Base-by-base conservation (phyloP, 1,140 invertebrate genomes). In the Drosophila repletoides region DNA sequence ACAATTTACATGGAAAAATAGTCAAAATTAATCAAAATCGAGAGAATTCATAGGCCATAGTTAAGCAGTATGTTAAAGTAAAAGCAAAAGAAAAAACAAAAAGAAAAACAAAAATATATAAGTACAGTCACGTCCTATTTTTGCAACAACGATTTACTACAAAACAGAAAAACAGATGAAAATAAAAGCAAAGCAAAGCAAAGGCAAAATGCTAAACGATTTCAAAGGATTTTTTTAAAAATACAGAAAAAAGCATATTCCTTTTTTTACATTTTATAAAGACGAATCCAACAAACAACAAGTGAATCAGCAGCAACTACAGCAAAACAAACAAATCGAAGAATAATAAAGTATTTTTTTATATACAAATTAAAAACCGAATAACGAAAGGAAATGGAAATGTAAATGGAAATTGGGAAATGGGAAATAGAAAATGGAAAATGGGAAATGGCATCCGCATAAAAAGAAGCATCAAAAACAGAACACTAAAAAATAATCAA, bases 71-170 rank as follows among this genome's bases (percentile, higher is more conserved):
- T 46, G 24, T 36, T 14, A 22, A 51, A 36, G 17, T 31, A 63
- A 29, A 46, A 51, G 5, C 19, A 59, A 36, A 40, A 72, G 58
- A 68, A 60, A 66, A 53, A 63, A 68, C 33, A 36, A 58, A 41
- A 22, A 61, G 15, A 41, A 41, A 45, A 51, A 53, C 46, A 40
- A 40, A 88, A 79, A 55, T 67, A 52, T 33, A 58, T 76, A 86
- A 89, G 75, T 89, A 89, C 88, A 89, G 88, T 89, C 88, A 89
- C 88, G 88, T 89, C 88, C 88, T 89, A 89, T 89, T 89, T 89
- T 89, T 89, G 88, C 88, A 89, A 89, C 88, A 89, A 89, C 83
- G 88, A 89, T 86, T 87, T 86, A 84, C 81, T 86, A 86, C 75
- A 84, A 67, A 59, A 46, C 65, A 52, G 12, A 45, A 46, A 38